phyloP scores from a whole-genome alignment of 2,113 vertebrate genomes.

The Ondatra zibethicus region DNA sequence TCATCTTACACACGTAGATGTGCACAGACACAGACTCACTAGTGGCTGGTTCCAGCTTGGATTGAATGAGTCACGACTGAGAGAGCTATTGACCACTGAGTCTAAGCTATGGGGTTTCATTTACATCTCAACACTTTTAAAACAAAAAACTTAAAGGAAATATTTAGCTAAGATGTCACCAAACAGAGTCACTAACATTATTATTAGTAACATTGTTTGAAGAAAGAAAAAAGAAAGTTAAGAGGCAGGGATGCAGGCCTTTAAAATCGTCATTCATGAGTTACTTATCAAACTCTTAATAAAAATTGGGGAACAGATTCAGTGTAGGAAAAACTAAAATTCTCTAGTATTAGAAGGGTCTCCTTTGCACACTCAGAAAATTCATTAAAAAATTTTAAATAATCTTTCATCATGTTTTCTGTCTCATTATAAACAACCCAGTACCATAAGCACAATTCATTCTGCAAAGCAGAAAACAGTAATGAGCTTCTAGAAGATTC shows the following conservation, averaged over 20 bases:
- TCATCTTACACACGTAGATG: neutral
- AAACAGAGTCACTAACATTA: neutral
- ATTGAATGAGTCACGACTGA: neutral
- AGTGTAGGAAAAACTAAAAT: neutral
- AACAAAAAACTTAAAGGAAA: neutral
- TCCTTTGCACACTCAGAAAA: neutral
- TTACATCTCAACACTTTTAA: constrained; percentile 9
- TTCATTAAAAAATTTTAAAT: neutral
- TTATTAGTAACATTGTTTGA: neutral
- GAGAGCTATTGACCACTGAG: neutral
- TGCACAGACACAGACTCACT: neutral
- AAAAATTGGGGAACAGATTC: neutral
- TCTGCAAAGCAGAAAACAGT: neutral
- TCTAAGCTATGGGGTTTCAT: neutral
- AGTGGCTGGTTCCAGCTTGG: neutral
- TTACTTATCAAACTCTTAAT: neutral
- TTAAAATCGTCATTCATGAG: neutral
- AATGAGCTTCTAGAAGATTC: neutral
- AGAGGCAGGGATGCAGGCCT: neutral
- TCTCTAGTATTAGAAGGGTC: rapidly evolving
- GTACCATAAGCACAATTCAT: neutral
- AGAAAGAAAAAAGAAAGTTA: neutral
- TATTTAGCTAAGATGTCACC: neutral
- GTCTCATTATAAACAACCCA: neutral
- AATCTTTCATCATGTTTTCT: neutral